Percentiles rank a stretch among this genome's conserved stretches.
Conservation (phyloP, 2,888 invertebrate species). For the Drosophila putrida region DNA sequence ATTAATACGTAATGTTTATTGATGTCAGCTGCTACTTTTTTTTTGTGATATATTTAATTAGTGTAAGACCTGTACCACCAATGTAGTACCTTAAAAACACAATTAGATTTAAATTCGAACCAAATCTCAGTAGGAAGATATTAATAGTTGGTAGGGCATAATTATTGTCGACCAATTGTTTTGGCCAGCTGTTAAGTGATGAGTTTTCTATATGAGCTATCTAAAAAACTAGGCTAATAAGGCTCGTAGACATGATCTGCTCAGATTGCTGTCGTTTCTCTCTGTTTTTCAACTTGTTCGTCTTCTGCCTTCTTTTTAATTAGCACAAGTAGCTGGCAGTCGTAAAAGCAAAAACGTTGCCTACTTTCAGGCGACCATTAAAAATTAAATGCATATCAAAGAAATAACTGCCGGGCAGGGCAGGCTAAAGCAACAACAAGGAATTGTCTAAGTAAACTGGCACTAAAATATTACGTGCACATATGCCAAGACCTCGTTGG, state of each 20-base stretch:
- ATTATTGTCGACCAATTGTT: no score
- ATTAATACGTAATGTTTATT: no score
- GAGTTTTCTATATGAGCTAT: not conserved
- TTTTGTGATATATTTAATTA: no score
- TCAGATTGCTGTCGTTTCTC: not conserved
- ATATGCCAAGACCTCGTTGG: slow-evolving; percentile 57
- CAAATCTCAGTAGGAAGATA: no score
- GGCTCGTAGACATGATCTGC: slow-evolving; percentile 1
- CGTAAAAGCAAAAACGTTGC: slow-evolving; percentile 64
- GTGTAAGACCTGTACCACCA: no score
- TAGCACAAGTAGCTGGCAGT: slow-evolving; percentile 61
- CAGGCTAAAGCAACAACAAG: slow-evolving; percentile 6
- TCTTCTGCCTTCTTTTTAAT: slow-evolving; percentile 64
- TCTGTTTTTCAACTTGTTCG: not conserved
- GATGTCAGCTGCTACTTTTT: no score
- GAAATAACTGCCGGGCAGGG: slow-evolving; percentile 51
- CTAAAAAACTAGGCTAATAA: slow-evolving; percentile 35
- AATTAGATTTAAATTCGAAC: no score
- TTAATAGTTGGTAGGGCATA: no score
- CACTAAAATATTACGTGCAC: slow-evolving; percentile 76
- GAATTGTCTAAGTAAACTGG: slow-evolving; percentile 50
- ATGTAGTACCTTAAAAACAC: no score
- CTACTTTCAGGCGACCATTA: slow-evolving; percentile 72
- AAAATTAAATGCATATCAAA: slow-evolving; percentile 73
- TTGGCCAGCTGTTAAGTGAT: not conserved